phyloP scores from a whole-genome alignment of 2,888 invertebrate genomes.

The Melieria crassipennis region DNA sequence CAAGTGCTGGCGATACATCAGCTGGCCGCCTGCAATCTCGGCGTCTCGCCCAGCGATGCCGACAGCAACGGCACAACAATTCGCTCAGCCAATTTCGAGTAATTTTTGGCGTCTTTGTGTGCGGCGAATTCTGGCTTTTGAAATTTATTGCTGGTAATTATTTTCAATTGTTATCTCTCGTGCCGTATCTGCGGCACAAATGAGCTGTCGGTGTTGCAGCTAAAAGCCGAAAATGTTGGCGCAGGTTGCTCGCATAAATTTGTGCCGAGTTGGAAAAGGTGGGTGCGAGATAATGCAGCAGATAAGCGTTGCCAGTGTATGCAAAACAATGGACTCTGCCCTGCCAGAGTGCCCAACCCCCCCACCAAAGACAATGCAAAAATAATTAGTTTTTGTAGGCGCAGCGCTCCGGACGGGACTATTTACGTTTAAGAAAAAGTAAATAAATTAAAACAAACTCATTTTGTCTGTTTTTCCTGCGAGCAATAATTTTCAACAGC shows the following conservation, averaged over 20 bases:
- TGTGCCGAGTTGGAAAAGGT: too few relatives aligned
- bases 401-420: too few relatives aligned
- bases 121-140: slow-evolving; percentile 8
- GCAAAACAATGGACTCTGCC: too few relatives aligned
- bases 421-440: neutral
- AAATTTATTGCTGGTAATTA: slow-evolving; percentile 39
- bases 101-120: neutral
- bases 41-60: neutral
- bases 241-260: neutral
- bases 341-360: too few relatives aligned
- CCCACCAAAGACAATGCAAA: too few relatives aligned
- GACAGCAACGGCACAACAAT: neutral
- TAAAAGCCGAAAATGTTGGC: neutral
- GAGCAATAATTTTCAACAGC: too few relatives aligned
- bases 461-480: neutral
- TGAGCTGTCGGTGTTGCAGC: neutral
- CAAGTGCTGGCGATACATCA: slow-evolving; percentile 8
- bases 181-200: slow-evolving; percentile 15
- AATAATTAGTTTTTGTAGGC: too few relatives aligned
- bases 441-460: neutral
- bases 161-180: slow-evolving; percentile 31
- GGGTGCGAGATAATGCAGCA: too few relatives aligned
- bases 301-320: too few relatives aligned
- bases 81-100: neutral
- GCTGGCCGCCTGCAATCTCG: neutral